Percentiles rank a stretch among this genome's conserved stretches.
These are phyloP conservation scores for Sebastolobus alascanus DNA, from an alignment of 2,797 vertebrate genomes.

Conservation along the genomic window DNA sequence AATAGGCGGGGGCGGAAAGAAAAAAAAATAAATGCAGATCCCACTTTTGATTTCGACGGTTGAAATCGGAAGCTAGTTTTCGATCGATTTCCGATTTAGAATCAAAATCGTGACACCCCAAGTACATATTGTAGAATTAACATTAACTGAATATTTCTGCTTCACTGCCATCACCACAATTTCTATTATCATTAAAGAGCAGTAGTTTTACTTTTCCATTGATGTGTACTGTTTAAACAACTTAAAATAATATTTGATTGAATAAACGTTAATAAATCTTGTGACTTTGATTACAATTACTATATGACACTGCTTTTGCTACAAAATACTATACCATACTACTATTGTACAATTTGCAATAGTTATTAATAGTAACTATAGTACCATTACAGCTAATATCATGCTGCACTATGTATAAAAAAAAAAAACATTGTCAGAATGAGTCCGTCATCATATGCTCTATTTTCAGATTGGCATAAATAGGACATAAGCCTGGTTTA, in stretches of 20 bases:
- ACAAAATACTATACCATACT: background rate
- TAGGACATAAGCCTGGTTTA: conserved; percentile 1
- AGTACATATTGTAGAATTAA: conserved; percentile 2
- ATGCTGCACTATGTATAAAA: background rate
- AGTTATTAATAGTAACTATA: background rate
- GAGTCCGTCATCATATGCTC: background rate
- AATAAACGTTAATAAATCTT: background rate
- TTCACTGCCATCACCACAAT: background rate
- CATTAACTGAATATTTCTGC: background rate
- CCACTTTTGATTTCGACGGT: too few relatives aligned
- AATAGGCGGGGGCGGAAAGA: too few relatives aligned
- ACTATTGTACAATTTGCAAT: background rate
- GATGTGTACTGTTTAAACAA: background rate
- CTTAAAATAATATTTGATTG: background rate
- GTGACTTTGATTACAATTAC: background rate
- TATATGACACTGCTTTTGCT: background rate
- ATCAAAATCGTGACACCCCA: too few relatives aligned
- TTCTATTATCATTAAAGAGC: background rate
- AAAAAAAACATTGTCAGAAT: background rate
- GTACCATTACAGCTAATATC: background rate
- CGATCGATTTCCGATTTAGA: too few relatives aligned
- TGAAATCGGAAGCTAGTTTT: too few relatives aligned
- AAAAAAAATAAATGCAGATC: too few relatives aligned
- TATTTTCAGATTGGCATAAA: conserved; percentile 25
- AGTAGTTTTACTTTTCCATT: background rate